A percentile compares a stretch with the other conserved stretches of the same genome.
phyloP scores from a whole-genome alignment of 2,113 vertebrate species.

The Pyrgilauda ruficollis region DNA sequence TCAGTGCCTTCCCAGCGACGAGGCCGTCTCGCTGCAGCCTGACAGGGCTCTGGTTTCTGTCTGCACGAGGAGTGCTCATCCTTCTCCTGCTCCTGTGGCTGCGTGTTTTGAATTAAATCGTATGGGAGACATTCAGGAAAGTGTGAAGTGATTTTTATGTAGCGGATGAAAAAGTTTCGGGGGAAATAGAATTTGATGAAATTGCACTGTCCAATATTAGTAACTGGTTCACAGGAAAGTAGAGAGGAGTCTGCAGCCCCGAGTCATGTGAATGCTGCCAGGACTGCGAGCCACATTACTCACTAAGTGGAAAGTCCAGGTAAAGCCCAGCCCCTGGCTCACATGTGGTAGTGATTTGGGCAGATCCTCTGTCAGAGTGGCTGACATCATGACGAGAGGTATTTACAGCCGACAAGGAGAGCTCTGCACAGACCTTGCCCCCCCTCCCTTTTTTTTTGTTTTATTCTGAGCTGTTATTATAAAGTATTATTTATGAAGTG shows the following conservation, averaged over 20 bases:
- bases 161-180: background rate
- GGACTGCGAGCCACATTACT: background rate
- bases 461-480: slow-evolving; percentile 40
- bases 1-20: background rate
- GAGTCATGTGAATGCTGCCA: background rate
- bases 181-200: background rate
- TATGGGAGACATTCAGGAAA: background rate
- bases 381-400: slow-evolving; percentile 50
- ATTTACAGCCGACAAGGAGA: slow-evolving; percentile 12
- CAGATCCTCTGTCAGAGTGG: background rate
- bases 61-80: background rate
- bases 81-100: background rate
- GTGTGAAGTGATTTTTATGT: slow-evolving; percentile 25
- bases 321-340: slow-evolving; percentile 11
- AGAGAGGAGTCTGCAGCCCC: background rate
- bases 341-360: slow-evolving; percentile 51
- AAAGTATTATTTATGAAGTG: slow-evolving; percentile 64
- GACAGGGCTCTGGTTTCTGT: background rate
- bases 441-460: background rate
- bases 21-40: fast-evolving
- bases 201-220: background rate
- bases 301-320: slow-evolving; percentile 23
- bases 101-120: background rate
- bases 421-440: background rate
- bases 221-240: background rate